A percentile compares a stretch with the other conserved stretches of the same genome.
These are phyloP conservation scores for Oncorhynchus clarkii DNA, from an alignment of 2,113 vertebrate species.

Conservation along the genomic window DNA sequence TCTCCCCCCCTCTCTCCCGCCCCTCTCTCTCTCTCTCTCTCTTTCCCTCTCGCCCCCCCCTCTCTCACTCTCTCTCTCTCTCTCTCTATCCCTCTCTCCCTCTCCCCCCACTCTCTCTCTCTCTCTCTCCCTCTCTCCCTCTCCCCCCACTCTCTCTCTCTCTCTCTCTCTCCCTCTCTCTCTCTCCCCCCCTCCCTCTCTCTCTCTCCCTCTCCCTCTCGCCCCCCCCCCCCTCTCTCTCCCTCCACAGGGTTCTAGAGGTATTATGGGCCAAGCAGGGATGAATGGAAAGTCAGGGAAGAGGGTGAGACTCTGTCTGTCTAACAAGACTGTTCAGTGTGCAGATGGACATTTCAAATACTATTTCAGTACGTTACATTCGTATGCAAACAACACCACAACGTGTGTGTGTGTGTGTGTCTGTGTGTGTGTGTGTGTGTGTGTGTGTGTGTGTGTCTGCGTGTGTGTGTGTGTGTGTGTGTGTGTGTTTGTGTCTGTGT, in stretches of 20 bases:
- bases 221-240: neutral
- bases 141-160: too few species aligned
- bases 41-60: too few species aligned
- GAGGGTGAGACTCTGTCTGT: conserved; percentile 49
- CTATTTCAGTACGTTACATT: too few species aligned
- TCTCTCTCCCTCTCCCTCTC: neutral
- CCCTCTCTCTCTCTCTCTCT: too few species aligned
- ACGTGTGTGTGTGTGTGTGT: neutral
- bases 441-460: neutral
- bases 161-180: neutral
- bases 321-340: neutral
- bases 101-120: too few species aligned
- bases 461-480: neutral
- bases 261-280: conserved; percentile 56
- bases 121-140: too few species aligned
- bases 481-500: neutral
- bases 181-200: too few species aligned
- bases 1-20: neutral
- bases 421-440: neutral
- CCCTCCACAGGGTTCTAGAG: conserved; percentile 61
- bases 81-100: too few species aligned
- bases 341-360: neutral
- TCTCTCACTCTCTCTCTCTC: neutral
- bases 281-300: conserved; percentile 69
- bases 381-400: neutral